phyloP scores from a whole-genome alignment of 2,888 invertebrate species.

The Panopea generosa region DNA sequence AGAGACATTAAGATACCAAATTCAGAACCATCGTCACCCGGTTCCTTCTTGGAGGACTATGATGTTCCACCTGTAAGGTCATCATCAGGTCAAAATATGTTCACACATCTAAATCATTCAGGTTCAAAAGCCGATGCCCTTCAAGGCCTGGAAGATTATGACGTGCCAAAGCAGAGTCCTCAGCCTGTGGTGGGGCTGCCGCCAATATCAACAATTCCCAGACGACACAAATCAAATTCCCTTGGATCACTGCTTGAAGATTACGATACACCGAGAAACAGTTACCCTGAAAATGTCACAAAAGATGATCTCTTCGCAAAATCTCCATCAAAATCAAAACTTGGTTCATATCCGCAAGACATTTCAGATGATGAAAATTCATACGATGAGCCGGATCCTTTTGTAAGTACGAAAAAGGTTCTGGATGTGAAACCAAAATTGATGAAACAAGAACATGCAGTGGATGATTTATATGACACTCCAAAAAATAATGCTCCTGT shows the following conservation, averaged over 20 bases:
- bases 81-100: constrained; percentile 13
- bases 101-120: not conserved
- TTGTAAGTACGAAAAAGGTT: constrained; percentile 27
- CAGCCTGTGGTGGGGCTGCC: constrained; percentile 32
- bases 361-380: constrained; percentile 59
- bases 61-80: constrained; percentile 74
- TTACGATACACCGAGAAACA: constrained; percentile 83
- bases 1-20: constrained; percentile 36
- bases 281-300: constrained; percentile 35
- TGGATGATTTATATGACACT: constrained; percentile 83
- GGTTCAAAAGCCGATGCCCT: constrained; percentile 16
- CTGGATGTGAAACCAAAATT: constrained; percentile 32
- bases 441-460: constrained; percentile 73
- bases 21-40: constrained; percentile 61
- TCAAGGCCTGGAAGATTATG: constrained; percentile 60
- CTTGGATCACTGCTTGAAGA: constrained; percentile 73
- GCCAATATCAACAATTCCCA: constrained; percentile 36
- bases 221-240: constrained; percentile 57
- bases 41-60: constrained; percentile 73
- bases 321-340: constrained; percentile 19
- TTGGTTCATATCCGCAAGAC: constrained; percentile 17
- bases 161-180: constrained; percentile 70
- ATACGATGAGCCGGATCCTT: constrained; percentile 64
- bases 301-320: constrained; percentile 51
- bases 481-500: constrained; percentile 80